phyloP scores from a whole-genome alignment of 1,140 invertebrate genomes.

The Drosophila kohkoa region DNA sequence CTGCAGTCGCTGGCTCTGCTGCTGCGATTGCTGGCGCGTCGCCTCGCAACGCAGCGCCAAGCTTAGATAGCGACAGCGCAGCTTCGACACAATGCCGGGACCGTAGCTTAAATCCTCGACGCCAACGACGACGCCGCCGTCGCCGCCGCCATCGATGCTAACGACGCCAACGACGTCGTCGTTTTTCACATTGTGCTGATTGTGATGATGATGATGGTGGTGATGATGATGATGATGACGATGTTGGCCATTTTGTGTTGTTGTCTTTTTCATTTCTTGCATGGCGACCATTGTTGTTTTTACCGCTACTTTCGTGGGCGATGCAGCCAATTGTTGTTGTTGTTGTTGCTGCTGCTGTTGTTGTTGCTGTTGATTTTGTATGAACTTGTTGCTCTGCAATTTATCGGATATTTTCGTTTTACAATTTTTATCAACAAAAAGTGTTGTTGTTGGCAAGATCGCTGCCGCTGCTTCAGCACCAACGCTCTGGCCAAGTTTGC shows the following conservation, averaged over 20 bases:
- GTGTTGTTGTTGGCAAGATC: conserved; percentile 22
- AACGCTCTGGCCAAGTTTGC: conserved; percentile 73
- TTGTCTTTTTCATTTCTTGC: conserved; percentile 82
- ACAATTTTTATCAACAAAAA: conserved; percentile 50
- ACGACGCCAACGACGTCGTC: conserved; percentile 7
- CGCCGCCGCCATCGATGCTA: conserved; percentile 13
- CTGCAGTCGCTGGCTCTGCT: conserved; percentile 88
- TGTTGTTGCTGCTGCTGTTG: conserved; percentile 71
- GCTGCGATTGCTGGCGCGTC: conserved; percentile 87
- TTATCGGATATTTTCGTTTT: conserved; percentile 79
- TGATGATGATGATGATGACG: conserved; percentile 61
- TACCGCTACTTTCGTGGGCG: conserved; percentile 78
- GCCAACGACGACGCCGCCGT: conserved; percentile 11
- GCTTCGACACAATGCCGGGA: conserved; percentile 94
- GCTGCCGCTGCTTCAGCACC: conserved; percentile 63
- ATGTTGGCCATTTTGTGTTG: conserved; percentile 79
- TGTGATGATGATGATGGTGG: conserved; percentile 44
- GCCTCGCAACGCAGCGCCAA: conserved; percentile 89
- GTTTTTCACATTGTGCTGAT: conserved; percentile 18
- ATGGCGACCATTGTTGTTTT: conserved; percentile 84
- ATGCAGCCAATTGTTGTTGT: conserved; percentile 50
- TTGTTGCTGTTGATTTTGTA: conserved; percentile 72
- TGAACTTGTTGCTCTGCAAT: conserved; percentile 82
- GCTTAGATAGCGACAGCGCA: conserved; percentile 93
- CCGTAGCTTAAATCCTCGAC: conserved; percentile 94